Conservation (phyloP, 2,113 vertebrate genomes). For the Gyps fulvus region DNA sequence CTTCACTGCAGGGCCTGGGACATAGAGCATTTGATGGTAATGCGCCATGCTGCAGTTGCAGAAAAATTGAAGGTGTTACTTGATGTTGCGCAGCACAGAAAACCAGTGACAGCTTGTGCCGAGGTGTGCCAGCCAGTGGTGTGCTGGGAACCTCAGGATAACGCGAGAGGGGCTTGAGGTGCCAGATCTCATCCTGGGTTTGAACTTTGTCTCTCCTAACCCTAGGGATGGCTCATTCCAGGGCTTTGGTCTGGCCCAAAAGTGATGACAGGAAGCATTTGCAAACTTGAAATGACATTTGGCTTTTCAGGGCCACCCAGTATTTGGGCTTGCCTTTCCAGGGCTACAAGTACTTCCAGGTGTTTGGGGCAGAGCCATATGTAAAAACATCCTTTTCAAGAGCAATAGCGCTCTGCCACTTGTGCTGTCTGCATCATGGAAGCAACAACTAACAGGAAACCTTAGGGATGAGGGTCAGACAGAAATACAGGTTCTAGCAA, state of each 20-base stretch:
- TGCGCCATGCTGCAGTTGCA: background rate
- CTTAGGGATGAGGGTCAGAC: background rate
- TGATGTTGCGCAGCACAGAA: background rate
- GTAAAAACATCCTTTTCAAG: background rate
- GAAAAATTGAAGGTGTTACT: background rate
- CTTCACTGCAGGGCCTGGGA: background rate
- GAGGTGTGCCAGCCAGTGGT: fast-evolving
- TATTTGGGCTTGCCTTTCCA: background rate
- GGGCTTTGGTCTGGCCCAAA: background rate
- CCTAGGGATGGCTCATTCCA: background rate
- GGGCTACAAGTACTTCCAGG: constrained; percentile 31
- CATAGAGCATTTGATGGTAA: fast-evolving
- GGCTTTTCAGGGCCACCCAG: constrained; percentile 12
- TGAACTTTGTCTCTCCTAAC: background rate
- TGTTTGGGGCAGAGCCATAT: constrained; percentile 36
- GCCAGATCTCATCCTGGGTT: background rate
- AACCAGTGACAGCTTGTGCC: background rate
- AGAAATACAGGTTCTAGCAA: background rate
- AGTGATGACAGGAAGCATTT: background rate
- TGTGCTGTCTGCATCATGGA: background rate
- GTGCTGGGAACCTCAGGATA: background rate
- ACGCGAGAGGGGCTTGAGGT: background rate
- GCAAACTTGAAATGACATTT: constrained; percentile 16
- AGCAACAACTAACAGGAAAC: background rate
- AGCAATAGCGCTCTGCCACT: background rate